Base-by-base conservation (phyloP, 2,797 vertebrate genomes). In the Graptemys geographica region DNA sequence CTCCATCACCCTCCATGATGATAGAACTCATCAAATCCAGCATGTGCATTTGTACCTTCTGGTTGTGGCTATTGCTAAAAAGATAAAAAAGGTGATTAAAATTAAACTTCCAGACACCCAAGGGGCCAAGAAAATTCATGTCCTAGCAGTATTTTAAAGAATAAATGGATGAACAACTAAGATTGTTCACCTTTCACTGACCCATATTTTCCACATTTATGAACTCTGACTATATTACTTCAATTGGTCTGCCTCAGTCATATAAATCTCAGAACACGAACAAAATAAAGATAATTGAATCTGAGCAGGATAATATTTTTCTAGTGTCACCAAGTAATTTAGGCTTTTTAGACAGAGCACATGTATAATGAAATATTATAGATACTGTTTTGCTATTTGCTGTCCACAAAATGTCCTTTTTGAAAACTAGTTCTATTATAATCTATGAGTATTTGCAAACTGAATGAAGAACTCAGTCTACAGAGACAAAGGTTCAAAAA, bases 41-140 rank as follows among this genome's bases (percentile, higher is more conserved):
- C 99, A 99, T 99, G 98, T 99, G 99, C 99, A 99, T 99, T 97
- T 99, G 99, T 97, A 99, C 99, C 97, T 99, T 99, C 98, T 99
- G 99, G 98, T 99, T 99, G 98, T 99, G 99, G 98, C 99, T 99
- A 98, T 99, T 99, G 98, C 99, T 99, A 96, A 84, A 93, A 92
- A 90, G 57, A 92, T 5, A 90, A 88, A 94, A n/a, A 95, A 86
- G 56, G 92, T 69, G 53, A 94, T 51, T 25, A 96, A 16, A 16
- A 92, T 49, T 79, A 44, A 88, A 62, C 83, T 89, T 92, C 86
- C 55, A 78, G 44, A 79, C 12, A 16, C 21, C 6, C 37, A 81
- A 10, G 83, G 9, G 23, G 44, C 19, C 49, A 65, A 37, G 5
- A 83, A 87, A 52, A 18, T 31, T 28, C 33, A 65, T 82, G 74